These are phyloP conservation scores for Vultur gryphus DNA, from an alignment of 2,797 vertebrate species.

Conservation along the genomic window DNA sequence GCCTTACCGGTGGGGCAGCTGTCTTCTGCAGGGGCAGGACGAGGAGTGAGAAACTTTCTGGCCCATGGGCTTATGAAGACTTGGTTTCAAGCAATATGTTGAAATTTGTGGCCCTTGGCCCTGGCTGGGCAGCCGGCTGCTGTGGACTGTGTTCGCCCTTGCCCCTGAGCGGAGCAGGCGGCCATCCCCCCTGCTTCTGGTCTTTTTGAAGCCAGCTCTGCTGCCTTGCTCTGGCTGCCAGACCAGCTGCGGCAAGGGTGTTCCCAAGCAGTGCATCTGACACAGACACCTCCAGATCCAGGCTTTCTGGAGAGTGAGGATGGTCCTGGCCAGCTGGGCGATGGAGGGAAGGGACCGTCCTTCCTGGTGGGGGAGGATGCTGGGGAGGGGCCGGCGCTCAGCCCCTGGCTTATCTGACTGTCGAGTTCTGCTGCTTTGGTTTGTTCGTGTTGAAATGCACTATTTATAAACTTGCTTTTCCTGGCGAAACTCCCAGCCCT, in stretches of 20 bases:
- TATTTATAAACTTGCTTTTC: conserved; percentile 66
- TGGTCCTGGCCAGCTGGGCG: background rate
- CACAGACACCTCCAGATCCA: background rate
- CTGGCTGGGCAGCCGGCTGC: background rate
- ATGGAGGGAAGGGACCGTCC: background rate
- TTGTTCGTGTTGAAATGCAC: conserved; percentile 16
- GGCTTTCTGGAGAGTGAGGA: background rate
- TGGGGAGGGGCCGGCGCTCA: background rate
- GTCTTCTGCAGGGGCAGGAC: background rate
- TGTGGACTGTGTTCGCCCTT: background rate
- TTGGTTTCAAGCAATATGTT: background rate
- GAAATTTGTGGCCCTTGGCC: background rate
- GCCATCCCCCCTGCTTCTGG: background rate
- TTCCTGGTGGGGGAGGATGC: background rate
- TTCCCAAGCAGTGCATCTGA: background rate
- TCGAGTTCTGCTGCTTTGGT: background rate
- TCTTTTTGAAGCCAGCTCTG: background rate
- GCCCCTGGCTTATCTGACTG: conserved; percentile 7
- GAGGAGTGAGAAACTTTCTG: background rate
- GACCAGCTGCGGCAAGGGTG: background rate
- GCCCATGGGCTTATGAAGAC: background rate
- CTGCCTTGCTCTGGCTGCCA: background rate
- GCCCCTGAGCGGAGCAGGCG: rapidly evolving
- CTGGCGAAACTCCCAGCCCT: conserved; percentile 45
- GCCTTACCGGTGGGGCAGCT: background rate